Evolutionary conservation across 2,113 vertebrate species (phyloP).

Genomic region (Oceanites oceanicus): DNA sequence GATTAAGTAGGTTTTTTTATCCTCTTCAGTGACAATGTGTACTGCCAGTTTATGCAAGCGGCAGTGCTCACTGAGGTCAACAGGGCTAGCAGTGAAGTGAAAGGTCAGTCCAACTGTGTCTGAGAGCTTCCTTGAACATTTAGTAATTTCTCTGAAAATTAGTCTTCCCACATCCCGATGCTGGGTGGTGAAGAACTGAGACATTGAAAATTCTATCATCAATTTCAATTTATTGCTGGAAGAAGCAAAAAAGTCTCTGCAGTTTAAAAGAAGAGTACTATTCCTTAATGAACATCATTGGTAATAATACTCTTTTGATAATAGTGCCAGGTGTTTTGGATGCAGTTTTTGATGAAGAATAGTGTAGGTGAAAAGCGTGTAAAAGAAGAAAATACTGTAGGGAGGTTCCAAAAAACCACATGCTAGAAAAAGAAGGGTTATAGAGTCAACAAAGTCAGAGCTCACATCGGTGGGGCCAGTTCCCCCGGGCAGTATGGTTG

Average conservation of each 20-base stretch:
- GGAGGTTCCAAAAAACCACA: not conserved
- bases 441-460: not conserved
- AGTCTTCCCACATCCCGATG: not conserved
- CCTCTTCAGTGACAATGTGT: not conserved
- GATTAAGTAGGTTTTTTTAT: not conserved
- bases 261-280: not conserved
- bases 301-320: not conserved
- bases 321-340: not conserved
- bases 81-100: not conserved
- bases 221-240: not conserved
- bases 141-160: not conserved
- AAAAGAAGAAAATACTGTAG: not conserved
- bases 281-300: not conserved
- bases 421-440: not conserved
- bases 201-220: not conserved
- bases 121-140: not conserved
- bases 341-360: not conserved
- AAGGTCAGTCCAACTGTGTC: not conserved
- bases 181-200: not conserved
- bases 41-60: not conserved
- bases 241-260: not conserved
- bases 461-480: not conserved
- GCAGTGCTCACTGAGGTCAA: not conserved
- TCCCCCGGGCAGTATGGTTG: not conserved
- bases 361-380: not conserved